Base-by-base conservation (phyloP, 2,113 vertebrate species). In the Chionomys nivalis region DNA sequence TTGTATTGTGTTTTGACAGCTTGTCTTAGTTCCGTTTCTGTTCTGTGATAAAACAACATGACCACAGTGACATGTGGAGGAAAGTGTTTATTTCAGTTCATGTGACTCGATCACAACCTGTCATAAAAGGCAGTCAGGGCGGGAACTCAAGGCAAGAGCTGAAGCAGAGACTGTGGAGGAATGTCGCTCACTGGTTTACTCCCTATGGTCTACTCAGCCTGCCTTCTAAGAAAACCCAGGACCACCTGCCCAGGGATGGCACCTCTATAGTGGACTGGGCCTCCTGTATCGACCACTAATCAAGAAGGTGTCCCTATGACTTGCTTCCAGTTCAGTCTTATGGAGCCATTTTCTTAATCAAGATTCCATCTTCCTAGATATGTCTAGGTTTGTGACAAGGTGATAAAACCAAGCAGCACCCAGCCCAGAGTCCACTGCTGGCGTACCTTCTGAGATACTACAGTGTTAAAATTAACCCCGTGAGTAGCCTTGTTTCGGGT, bases 401-500 rank as follows among this genome's bases (percentile, higher is more conserved):
- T 78, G 49, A 79, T 49, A 36, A 55, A 55, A 33, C 9, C 31
- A 79, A 55, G 47, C 31, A 23, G 49, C 19, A 3, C 77, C 49
- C 36, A 87, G 85, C 5, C 28, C 47, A 10, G 86, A 72, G n/a
- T 66, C 31, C 8, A 52, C 21, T 0, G 42, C 12, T 52, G 73
- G 16, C 31, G 92, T 85, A 47, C 16, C 49, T 96, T 96, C 42
- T 61, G 91, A 78, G 82, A 83, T n/a, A 66, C 31, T 82, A 11
- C 2, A 61, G 28, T 3, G 61, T 85, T 24, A 47, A 85, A 73
- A 23, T 90, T 68, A 89, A 47, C 16, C 36, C 66, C 24, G 42
- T 79, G 28, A 39, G 68, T 79, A 7, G 28, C 39, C 78, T 85
- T 92, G 47, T 63, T 70, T 75, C 61, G 73, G 76, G 4, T 36